A percentile compares a stretch with the other conserved stretches of the same genome.
Evolutionary conservation across 2,113 vertebrate genomes (phyloP).

Genomic region (Spea multiplicata): DNA sequence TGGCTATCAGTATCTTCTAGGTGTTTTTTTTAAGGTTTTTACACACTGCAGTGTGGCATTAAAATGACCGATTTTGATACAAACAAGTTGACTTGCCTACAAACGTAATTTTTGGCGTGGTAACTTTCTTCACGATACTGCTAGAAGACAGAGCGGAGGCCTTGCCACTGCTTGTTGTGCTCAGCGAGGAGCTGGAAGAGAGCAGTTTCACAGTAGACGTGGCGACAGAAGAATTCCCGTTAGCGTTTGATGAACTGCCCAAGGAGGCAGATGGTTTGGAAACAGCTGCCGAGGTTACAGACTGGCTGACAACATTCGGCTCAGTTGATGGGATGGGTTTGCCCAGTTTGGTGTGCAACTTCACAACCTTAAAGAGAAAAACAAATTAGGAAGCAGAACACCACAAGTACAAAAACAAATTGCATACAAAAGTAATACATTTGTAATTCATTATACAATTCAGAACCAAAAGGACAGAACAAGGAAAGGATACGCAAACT

Average conservation of each 20-base stretch:
- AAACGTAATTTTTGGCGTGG: constrained; percentile 96
- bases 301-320: constrained; percentile 89
- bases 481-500: too few relatives aligned
- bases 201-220: constrained; percentile 72
- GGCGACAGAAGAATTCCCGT: constrained; percentile 69
- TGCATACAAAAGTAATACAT: too few relatives aligned
- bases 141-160: constrained; percentile 65
- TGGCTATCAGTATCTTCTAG: too few relatives aligned
- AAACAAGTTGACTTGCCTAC: constrained; percentile 76
- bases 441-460: too few relatives aligned
- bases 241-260: constrained; percentile 71
- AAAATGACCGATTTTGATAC: too few relatives aligned
- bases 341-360: constrained; percentile 96
- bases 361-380: constrained; percentile 81
- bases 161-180: constrained; percentile 62
- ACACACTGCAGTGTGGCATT: neutral
- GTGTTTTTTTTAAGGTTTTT: too few relatives aligned
- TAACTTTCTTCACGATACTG: constrained; percentile 84
- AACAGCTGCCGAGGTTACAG: constrained; percentile 75
- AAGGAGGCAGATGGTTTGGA: constrained; percentile 75
- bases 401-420: too few relatives aligned
- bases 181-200: constrained; percentile 69
- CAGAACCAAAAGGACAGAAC: too few relatives aligned
- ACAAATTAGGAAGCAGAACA: too few relatives aligned
- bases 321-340: constrained; percentile 98